These are phyloP conservation scores for Papilio machaon DNA, from an alignment of 1,140 invertebrate genomes.

Conservation along the genomic window DNA sequence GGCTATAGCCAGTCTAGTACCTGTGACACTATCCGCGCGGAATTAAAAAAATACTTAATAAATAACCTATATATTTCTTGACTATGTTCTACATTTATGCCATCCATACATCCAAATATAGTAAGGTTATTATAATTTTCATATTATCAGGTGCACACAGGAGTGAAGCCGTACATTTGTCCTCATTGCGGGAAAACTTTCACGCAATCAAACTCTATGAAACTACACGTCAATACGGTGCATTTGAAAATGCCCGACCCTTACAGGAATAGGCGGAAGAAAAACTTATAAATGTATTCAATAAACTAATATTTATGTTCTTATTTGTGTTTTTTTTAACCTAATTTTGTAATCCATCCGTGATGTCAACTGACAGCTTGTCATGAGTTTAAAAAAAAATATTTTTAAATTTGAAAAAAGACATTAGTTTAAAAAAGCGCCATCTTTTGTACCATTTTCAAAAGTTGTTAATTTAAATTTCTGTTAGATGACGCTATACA, in stretches of 20 bases:
- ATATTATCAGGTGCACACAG: conserved; percentile 79
- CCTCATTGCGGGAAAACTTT: conserved; percentile 89
- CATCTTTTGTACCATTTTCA: not conserved
- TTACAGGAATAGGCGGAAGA: conserved; percentile 45
- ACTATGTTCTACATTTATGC: no score
- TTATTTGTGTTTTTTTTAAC: not conserved
- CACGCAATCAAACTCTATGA: conserved; percentile 86
- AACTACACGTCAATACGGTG: conserved; percentile 78
- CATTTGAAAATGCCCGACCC: conserved; percentile 56
- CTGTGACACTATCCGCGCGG: no score
- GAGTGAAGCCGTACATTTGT: conserved; percentile 91
- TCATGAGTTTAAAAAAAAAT: no score
- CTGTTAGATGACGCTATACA: not conserved
- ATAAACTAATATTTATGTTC: not conserved
- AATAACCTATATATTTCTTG: no score
- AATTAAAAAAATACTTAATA: no score
- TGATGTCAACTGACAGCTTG: not conserved
- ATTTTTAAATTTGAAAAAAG: not conserved
- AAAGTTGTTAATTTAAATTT: not conserved
- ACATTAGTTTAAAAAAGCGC: not conserved
- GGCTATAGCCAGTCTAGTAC: no score
- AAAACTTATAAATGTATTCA: conserved; percentile 7
- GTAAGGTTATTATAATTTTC: no score
- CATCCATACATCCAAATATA: no score
- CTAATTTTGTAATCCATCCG: not conserved